Conservation (phyloP, 2,888 invertebrate genomes). For the Ephialtes manifestator region DNA sequence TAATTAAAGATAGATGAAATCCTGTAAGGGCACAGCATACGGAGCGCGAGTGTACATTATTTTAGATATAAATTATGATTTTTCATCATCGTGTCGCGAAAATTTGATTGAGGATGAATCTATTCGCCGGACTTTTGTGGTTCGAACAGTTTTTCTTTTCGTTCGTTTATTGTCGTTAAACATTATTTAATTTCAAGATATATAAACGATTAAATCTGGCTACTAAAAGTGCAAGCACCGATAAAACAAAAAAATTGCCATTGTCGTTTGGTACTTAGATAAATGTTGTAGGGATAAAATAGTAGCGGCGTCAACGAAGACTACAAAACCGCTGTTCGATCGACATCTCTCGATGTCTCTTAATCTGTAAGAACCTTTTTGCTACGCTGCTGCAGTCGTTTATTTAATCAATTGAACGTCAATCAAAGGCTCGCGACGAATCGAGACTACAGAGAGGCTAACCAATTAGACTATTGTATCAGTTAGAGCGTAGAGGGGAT, state of each 20-base stretch:
- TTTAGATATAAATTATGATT: slow-evolving; percentile 49
- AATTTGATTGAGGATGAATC: slow-evolving; percentile 67
- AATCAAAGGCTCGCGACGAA: slow-evolving; percentile 20
- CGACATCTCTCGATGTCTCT: slow-evolving; percentile 43
- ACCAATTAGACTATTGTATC: slow-evolving; percentile 52
- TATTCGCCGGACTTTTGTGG: slow-evolving; percentile 5
- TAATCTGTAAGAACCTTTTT: slow-evolving; percentile 49
- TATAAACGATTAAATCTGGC: slow-evolving; percentile 2
- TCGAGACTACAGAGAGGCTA: slow-evolving; percentile 48
- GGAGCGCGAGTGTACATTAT: slow-evolving; percentile 52
- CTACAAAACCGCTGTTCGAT: slow-evolving; percentile 44
- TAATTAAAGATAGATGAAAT: slow-evolving; percentile 72
- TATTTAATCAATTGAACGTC: slow-evolving; percentile 43
- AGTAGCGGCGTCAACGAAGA: slow-evolving; percentile 15
- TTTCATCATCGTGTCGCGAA: slow-evolving; percentile 36
- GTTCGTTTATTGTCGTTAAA: not conserved
- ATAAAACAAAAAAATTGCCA: slow-evolving; percentile 25
- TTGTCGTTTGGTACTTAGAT: slow-evolving; percentile 36
- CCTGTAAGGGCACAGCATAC: slow-evolving; percentile 61
- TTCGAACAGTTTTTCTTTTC: not conserved
- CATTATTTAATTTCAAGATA: slow-evolving; percentile 5
- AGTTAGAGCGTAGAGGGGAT: slow-evolving; percentile 40
- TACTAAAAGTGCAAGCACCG: slow-evolving; percentile 13
- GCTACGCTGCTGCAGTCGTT: slow-evolving; percentile 61
- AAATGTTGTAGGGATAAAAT: slow-evolving; percentile 31